Conservation (phyloP, 1,140 invertebrate species). For the Andricus grossulariae region DNA sequence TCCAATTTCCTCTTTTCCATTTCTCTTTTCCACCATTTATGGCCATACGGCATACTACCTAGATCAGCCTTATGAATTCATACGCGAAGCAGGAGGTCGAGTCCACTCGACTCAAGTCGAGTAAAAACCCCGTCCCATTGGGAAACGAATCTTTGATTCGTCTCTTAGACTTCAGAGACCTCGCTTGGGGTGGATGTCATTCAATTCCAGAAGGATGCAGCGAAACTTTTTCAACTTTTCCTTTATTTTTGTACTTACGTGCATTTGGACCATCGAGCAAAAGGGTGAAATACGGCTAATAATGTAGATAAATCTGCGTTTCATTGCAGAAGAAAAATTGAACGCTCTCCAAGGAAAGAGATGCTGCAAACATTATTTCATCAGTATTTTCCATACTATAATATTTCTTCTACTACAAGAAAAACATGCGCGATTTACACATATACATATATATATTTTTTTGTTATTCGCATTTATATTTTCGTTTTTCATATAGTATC, state of each 20-base stretch:
- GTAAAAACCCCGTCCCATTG: background rate
- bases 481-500: too few species aligned
- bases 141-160: conserved; percentile 15
- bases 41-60: background rate
- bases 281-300: background rate
- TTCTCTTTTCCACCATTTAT: background rate
- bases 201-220: conserved; percentile 5
- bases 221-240: conserved; percentile 1
- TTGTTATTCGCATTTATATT: too few species aligned
- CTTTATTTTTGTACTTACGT: background rate
- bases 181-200: conserved; percentile 16
- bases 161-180: background rate
- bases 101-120: conserved; percentile 11
- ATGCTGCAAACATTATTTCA: too few species aligned
- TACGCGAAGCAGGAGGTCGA: background rate
- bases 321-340: background rate
- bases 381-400: too few species aligned
- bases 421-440: too few species aligned
- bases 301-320: background rate
- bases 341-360: too few species aligned
- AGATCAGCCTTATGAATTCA: background rate
- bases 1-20: background rate
- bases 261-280: background rate
- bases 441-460: too few species aligned
- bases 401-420: too few species aligned